Conservation (phyloP, 2,113 vertebrate genomes). For the Elachura formosa region DNA sequence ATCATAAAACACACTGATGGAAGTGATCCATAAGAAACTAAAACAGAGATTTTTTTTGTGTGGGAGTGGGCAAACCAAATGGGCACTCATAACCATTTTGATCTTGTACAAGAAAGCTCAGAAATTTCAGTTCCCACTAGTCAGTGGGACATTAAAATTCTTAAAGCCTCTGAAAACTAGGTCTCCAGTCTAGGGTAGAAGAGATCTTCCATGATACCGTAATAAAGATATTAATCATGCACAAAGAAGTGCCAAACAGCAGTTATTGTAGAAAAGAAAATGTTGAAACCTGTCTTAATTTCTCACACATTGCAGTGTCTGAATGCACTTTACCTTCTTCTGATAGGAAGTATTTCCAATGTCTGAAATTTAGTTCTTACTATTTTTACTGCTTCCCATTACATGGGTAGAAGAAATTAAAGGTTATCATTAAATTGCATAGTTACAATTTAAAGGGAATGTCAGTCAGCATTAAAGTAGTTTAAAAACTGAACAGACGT, state of each 20-base stretch:
- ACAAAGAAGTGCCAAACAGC: neutral
- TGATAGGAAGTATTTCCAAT: neutral
- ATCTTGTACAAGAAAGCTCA: neutral
- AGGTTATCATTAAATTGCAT: conserved; percentile 1
- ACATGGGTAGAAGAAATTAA: neutral
- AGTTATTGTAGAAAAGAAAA: neutral
- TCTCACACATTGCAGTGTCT: neutral
- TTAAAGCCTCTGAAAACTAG: neutral
- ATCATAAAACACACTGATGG: neutral
- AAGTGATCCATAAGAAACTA: neutral
- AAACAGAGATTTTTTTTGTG: neutral
- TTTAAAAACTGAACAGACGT: conserved; percentile 18
- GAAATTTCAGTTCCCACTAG: neutral
- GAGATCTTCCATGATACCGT: neutral
- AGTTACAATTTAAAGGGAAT: neutral
- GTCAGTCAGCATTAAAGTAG: neutral
- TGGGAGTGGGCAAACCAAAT: neutral
- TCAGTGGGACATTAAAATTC: neutral
- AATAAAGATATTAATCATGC: neutral
- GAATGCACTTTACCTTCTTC: neutral
- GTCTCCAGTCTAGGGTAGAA: neutral
- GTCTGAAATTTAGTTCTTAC: neutral
- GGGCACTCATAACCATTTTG: neutral
- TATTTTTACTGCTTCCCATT: neutral
- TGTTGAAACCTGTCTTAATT: neutral